Evolutionary conservation across 37 sponge, comb jelly and placozoan species (phyloP), one percentile per base, ranked within the genome.

Genomic region (Cladorhizidae sp.): DNA sequence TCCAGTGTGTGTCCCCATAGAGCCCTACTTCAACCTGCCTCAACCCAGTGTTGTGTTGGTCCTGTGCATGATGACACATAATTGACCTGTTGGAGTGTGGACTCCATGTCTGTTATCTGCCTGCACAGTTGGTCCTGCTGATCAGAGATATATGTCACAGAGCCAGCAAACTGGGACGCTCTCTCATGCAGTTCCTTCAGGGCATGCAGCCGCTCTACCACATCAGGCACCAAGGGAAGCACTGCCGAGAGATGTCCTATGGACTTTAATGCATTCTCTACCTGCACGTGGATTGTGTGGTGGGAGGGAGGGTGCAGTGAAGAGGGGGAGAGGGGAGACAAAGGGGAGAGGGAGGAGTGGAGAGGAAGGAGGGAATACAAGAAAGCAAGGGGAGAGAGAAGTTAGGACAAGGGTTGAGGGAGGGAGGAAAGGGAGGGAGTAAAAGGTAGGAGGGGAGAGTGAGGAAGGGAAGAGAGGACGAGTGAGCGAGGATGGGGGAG

Each of bases 121-220:
- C 82, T 76, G 26, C 50, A 20, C 26, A 82, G 23, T 32, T 72
- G 49, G 20, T 76, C 78, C 65, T 88, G 88, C n/a, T 72, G 41
- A 61, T 77, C 78, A 1, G 88, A 38, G 55, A 88, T 76, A 49
- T 56, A 59, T 6, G 88, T 70, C 61, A 88, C 88, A 26, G 73
- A 62, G 35, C 81, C 74, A 54, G 83, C 83, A 37, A 88, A 82
- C 82, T 81, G 82, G 9, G 88, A 62, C 49, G 88, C 88, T 54
- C 78, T 73, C 61, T 81, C 71, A n/a, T 89, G 89, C 9, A 89
- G 59, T 0, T 83, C 89, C 70, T 74, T 89, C 45, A 89, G 72
- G 11, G 84, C 55, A 50, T 89, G 89, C 0, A 89, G 80, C 22
- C 89, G 61, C 21, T 43, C 71, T 0, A 89, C 89, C 64, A 89